These are phyloP conservation scores for Littorina saxatilis DNA, from an alignment of 1,140 invertebrate species.

Conservation along the genomic window DNA sequence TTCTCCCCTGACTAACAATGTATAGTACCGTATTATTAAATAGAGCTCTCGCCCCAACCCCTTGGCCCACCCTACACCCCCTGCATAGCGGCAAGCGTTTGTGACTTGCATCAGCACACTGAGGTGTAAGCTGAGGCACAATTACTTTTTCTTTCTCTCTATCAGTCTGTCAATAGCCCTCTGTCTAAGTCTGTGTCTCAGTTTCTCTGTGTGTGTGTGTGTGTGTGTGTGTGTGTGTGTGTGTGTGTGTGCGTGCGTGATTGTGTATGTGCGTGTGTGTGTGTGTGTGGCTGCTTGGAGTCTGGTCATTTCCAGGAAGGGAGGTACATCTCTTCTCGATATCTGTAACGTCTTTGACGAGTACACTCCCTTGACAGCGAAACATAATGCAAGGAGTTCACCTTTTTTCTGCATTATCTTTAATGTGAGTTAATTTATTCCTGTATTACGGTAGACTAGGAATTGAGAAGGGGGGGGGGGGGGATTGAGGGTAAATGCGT, in stretches of 20 bases:
- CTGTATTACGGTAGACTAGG: no score
- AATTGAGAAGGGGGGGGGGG: no score
- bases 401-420: no score
- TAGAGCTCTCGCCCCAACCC: no score
- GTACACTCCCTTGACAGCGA: not conserved
- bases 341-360: not conserved
- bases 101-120: no score
- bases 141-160: not conserved
- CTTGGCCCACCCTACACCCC: no score
- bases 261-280: slow-evolving; percentile 8
- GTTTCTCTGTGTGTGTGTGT: slow-evolving; percentile 8
- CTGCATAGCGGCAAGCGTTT: no score
- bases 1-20: no score
- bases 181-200: not conserved
- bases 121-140: no score
- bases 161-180: not conserved
- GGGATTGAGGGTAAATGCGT: no score
- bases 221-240: not conserved
- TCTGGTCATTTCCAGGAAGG: not conserved
- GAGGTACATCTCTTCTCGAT: not conserved
- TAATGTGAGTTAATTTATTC: no score
- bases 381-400: not conserved
- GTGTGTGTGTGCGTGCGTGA: not conserved
- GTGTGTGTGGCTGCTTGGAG: not conserved
- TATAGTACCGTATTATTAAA: no score